A percentile compares a stretch with the other conserved stretches of the same genome.
These are phyloP conservation scores for Phoxinus phoxinus DNA, from an alignment of 2,113 vertebrate species.

Conservation along the genomic window DNA sequence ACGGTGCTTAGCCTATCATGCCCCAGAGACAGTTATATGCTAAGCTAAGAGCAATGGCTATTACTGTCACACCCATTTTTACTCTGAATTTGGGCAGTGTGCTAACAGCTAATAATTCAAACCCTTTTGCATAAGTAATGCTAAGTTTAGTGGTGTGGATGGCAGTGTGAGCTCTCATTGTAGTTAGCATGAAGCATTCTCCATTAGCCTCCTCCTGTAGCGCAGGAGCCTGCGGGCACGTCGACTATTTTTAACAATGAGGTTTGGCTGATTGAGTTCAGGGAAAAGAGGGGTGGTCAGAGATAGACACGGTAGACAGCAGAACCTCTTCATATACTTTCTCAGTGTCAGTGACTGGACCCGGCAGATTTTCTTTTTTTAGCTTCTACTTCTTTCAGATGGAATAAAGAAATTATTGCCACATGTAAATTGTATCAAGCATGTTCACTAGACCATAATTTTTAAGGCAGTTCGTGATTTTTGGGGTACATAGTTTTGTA, in stretches of 20 bases:
- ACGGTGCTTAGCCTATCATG: slow-evolving; percentile 44
- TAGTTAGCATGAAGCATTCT: slow-evolving; percentile 51
- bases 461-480: neutral
- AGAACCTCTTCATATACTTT: neutral
- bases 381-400: neutral
- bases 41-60: slow-evolving; percentile 19
- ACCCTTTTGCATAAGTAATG: neutral
- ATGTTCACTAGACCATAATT: neutral
- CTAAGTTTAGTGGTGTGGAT: neutral
- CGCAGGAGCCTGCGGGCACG: slow-evolving; percentile 46
- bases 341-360: neutral
- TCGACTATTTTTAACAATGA: slow-evolving; percentile 60
- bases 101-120: slow-evolving; percentile 29
- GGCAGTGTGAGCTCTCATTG: neutral
- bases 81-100: neutral
- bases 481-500: neutral
- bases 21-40: slow-evolving; percentile 43
- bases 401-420: neutral
- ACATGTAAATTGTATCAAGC: neutral
- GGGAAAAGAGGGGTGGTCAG: slow-evolving; percentile 56
- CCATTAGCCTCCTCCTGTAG: slow-evolving; percentile 51
- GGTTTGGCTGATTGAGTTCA: slow-evolving; percentile 60
- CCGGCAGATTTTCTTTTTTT: neutral
- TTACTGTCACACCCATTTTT: neutral
- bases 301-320: slow-evolving; percentile 35